These are phyloP conservation scores for Luffia ferchaultella DNA, from an alignment of 2,888 invertebrate species.

Conservation along the genomic window DNA sequence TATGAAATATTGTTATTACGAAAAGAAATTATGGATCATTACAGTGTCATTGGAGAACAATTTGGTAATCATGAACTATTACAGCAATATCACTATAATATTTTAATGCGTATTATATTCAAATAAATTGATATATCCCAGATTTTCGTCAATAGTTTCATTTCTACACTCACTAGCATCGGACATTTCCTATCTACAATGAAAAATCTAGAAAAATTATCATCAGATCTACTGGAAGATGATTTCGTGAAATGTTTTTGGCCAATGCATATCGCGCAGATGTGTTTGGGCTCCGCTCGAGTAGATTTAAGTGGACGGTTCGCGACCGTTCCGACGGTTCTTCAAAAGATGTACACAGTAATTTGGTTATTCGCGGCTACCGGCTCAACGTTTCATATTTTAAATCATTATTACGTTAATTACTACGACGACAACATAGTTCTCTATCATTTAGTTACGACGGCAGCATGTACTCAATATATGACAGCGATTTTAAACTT, in stretches of 20 bases:
- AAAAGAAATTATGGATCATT: no score
- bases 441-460: slow-evolving; percentile 7
- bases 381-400: slow-evolving; percentile 17
- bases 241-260: slow-evolving; percentile 22
- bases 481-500: slow-evolving; percentile 17
- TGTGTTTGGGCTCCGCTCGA: slow-evolving; percentile 19
- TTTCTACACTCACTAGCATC: background rate
- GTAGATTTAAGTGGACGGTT: slow-evolving; percentile 18
- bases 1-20: no score
- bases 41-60: no score
- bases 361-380: slow-evolving; percentile 17
- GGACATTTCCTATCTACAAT: background rate
- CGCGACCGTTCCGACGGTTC: slow-evolving; percentile 12
- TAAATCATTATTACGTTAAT: slow-evolving; percentile 14
- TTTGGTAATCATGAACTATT: no score
- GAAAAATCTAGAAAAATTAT: slow-evolving; percentile 8
- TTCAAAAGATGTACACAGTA: slow-evolving; percentile 20
- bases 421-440: slow-evolving; percentile 9
- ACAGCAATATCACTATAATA: no score
- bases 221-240: slow-evolving; percentile 13
- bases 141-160: background rate
- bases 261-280: slow-evolving; percentile 18
- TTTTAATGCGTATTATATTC: no score
- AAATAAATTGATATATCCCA: no score
- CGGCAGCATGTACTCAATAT: slow-evolving; percentile 15